Base-by-base conservation (phyloP, 2,113 vertebrate genomes). In the Lepus europaeus region DNA sequence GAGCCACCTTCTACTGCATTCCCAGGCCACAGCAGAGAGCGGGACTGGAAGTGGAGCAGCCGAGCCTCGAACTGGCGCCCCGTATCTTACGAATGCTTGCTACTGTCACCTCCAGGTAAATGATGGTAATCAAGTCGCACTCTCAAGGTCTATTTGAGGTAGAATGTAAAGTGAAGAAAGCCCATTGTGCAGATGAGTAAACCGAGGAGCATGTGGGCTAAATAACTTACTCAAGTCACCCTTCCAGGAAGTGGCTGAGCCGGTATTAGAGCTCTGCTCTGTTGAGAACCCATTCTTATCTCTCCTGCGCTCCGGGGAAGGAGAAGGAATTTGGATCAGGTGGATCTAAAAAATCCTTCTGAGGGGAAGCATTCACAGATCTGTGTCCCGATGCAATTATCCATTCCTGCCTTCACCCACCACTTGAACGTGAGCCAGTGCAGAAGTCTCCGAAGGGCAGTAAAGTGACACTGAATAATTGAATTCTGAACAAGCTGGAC, bases 381-480 rank as follows among this genome's bases (percentile, higher is more conserved):
- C 51, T 20, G 29, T 20, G 64, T 90, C 78, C 79, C 27, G 33
- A 79, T n/a, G 80, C 56, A 56, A 78, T 90, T n/a, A 76, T 33
- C 85, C 0, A 56, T 85, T 82, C n/a, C 77, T 96, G 14, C 79
- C 76, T 93, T 96, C 64, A 91, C 77, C 79, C 56, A 27, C 90
- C 69, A 83, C 79, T 96, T 95, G 94, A 95, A 74, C 69, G 19
- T 0, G 1, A 87, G 96, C 89, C 89, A 94, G 77, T 80, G 78
- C 95, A 94, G 89, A 87, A 94, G 66, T 95, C 97, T 97, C 98
- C 33, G 78, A 98, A 98, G 97, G 97, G 97, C 96, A 8, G 93
- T 95, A 96, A 98, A 97, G 98, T 97, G 98, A 98, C 97, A 98
- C 98, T 96, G 98, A 98, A 97, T 98, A 98, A 98, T 98, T 98